Evolutionary conservation across 2,888 invertebrate genomes (phyloP).

Genomic region (Dryomyza anilis): DNA sequence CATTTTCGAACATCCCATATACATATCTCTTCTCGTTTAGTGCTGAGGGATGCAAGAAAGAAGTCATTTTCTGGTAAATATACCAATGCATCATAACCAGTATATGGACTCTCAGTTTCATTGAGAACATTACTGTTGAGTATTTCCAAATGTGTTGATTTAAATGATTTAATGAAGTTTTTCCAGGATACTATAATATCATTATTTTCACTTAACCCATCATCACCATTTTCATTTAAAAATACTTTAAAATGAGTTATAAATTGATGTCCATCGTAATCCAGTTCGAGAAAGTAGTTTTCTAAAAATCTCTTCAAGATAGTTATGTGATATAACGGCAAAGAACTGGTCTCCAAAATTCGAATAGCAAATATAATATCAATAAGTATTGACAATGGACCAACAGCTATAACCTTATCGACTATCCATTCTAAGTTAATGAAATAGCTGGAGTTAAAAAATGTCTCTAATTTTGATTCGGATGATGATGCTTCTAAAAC

Average conservation of each 20-base stretch:
- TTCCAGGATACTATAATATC: conserved; percentile 56
- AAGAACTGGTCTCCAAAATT: conserved; percentile 44
- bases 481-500: conserved; percentile 51
- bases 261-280: conserved; percentile 83
- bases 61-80: conserved; percentile 66
- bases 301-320: conserved; percentile 70
- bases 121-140: conserved; percentile 53
- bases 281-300: conserved; percentile 73
- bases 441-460: conserved; percentile 73
- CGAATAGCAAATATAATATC: conserved; percentile 68
- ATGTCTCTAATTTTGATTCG: conserved; percentile 62
- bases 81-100: conserved; percentile 61
- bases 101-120: conserved; percentile 18
- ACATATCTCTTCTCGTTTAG: conserved; percentile 75
- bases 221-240: conserved; percentile 57
- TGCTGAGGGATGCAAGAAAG: conserved; percentile 77
- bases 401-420: conserved; percentile 79
- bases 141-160: conserved; percentile 62
- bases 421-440: conserved; percentile 79
- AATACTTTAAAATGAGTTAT: conserved; percentile 71
- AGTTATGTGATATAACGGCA: conserved; percentile 53
- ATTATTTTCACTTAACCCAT: conserved; percentile 44
- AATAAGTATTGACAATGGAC: conserved; percentile 76
- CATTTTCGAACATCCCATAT: conserved; percentile 79
- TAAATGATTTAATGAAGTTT: conserved; percentile 51